phyloP scores from a whole-genome alignment of 2,888 invertebrate genomes.

The Epinotia demarniana region DNA sequence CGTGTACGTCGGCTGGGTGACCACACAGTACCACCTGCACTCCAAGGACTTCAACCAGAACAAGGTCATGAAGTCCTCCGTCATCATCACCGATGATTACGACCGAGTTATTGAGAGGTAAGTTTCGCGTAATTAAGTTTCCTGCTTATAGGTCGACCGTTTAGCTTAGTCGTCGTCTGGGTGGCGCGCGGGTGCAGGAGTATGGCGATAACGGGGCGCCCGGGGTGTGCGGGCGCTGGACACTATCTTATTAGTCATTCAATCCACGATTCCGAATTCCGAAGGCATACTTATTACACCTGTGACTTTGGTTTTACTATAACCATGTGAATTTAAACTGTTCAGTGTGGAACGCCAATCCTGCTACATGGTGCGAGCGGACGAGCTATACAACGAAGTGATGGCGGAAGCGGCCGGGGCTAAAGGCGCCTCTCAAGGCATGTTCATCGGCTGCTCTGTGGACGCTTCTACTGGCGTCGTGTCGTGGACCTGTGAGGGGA shows the following conservation, averaged over 20 bases:
- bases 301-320: too few species aligned
- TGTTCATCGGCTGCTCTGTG: constrained; percentile 98
- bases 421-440: constrained; percentile 96
- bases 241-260: too few species aligned
- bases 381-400: constrained; percentile 97
- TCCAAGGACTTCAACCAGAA: constrained; percentile 96
- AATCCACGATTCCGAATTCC: too few species aligned
- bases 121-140: constrained; percentile 43
- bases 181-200: too few species aligned
- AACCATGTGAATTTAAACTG: too few species aligned
- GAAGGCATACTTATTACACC: too few species aligned
- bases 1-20: constrained; percentile 99
- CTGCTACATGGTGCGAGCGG: constrained; percentile 98
- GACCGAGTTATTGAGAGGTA: constrained; percentile 91
- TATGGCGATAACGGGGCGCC: too few species aligned
- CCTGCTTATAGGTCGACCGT: too few species aligned
- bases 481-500: constrained; percentile 98
- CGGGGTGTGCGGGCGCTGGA: too few species aligned
- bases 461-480: constrained; percentile 98
- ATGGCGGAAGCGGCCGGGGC: constrained; percentile 93
- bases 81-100: constrained; percentile 92
- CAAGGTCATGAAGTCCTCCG: constrained; percentile 92
- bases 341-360: constrained; percentile 95
- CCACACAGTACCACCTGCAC: constrained; percentile 97
- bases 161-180: too few species aligned